These are phyloP conservation scores for Nannoperca australis DNA, from an alignment of 2,797 vertebrate species.

Conservation along the genomic window DNA sequence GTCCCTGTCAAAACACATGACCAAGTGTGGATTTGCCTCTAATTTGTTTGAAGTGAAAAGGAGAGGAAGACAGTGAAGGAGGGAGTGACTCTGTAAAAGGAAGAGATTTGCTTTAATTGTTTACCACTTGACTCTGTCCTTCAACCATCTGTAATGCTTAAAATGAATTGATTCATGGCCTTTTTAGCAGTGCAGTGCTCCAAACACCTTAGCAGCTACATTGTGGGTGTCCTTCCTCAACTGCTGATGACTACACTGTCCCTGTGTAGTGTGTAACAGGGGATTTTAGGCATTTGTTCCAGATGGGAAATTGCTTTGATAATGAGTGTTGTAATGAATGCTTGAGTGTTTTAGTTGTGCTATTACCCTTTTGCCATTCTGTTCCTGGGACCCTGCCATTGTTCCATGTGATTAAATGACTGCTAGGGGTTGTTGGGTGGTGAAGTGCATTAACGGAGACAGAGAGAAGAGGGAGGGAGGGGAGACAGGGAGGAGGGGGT, in stretches of 20 bases:
- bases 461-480: constrained; percentile 43
- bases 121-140: constrained; percentile 10
- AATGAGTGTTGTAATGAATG: constrained; percentile 64
- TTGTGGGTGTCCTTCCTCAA: constrained; percentile 21
- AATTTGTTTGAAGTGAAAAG: constrained; percentile 86
- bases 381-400: constrained; percentile 67
- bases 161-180: constrained; percentile 28
- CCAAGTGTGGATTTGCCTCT: constrained; percentile 85
- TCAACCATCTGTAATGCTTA: constrained; percentile 15
- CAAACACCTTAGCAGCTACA: constrained; percentile 21
- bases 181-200: neutral
- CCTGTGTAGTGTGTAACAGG: constrained; percentile 47
- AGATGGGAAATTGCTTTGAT: constrained; percentile 66
- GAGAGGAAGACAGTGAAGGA: constrained; percentile 68
- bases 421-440: constrained; percentile 58
- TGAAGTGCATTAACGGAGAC: constrained; percentile 75
- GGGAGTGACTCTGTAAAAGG: constrained; percentile 65
- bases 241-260: constrained; percentile 19
- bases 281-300: constrained; percentile 63
- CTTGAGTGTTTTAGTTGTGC: constrained; percentile 59
- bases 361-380: constrained; percentile 72
- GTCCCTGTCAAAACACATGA: constrained; percentile 82
- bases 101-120: constrained; percentile 67
- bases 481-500: constrained; percentile 5
- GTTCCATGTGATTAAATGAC: constrained; percentile 80